Evolutionary conservation across 2,797 vertebrate species (phyloP).

Genomic region (Spinibarbus caldwelli): DNA sequence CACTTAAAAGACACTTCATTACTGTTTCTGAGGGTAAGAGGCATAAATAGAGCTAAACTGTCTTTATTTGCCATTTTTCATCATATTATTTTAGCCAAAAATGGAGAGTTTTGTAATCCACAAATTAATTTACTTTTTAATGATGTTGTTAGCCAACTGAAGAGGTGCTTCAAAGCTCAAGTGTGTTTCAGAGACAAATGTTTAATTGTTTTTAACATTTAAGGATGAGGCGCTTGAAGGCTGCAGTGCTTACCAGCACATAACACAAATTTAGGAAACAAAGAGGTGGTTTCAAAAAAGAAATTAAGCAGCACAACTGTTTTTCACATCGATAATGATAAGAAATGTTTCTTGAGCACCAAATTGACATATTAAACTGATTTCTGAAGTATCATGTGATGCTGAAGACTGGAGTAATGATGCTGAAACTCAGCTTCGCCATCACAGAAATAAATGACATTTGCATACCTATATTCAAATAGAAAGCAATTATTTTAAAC

Average conservation of each 20-base stretch:
- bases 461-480: background rate
- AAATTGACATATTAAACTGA: background rate
- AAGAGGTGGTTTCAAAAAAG: background rate
- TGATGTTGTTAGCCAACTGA: conserved; percentile 43
- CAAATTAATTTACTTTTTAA: conserved; percentile 55
- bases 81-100: conserved; percentile 43
- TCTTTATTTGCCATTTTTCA: conserved; percentile 29
- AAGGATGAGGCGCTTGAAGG: conserved; percentile 16
- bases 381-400: background rate
- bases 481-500: background rate
- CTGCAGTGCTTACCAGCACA: background rate
- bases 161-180: conserved; percentile 56
- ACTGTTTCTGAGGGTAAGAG: conserved; percentile 44
- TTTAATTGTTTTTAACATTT: conserved; percentile 60
- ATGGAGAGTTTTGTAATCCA: conserved; percentile 45
- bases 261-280: conserved; percentile 1
- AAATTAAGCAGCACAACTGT: background rate
- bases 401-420: background rate
- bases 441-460: background rate
- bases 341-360: background rate
- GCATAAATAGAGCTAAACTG: conserved; percentile 42
- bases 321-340: background rate
- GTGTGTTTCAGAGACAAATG: conserved; percentile 50
- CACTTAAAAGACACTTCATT: conserved; percentile 42
- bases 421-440: background rate